These are phyloP conservation scores for Listrodromus nycthemerus DNA, from an alignment of 2,888 invertebrate species.

Conservation along the genomic window DNA sequence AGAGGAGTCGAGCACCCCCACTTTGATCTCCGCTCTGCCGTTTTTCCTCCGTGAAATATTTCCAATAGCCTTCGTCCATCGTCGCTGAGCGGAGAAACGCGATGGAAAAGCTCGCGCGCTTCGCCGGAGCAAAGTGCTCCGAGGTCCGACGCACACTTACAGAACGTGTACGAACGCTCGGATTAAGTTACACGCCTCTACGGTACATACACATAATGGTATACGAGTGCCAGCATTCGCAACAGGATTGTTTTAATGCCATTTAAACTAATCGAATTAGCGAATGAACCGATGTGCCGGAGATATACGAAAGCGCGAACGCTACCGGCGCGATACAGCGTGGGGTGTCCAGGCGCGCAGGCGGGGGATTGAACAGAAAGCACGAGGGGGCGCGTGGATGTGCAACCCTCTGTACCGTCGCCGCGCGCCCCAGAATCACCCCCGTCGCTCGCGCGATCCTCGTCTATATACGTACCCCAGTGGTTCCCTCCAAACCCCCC, in stretches of 20 bases:
- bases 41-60: conserved; percentile 8
- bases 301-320: conserved; percentile 77
- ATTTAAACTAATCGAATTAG: conserved; percentile 87
- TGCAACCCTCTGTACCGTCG: conserved; percentile 67
- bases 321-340: conserved; percentile 59
- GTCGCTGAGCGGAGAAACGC: conserved; percentile 10
- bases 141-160: neutral
- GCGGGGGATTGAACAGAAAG: conserved; percentile 65
- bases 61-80: conserved; percentile 4
- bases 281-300: conserved; percentile 82
- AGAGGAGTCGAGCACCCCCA: neutral
- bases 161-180: neutral
- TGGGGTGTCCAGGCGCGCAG: conserved; percentile 69
- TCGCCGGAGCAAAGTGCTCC: conserved; percentile 35
- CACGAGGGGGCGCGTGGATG: conserved; percentile 77
- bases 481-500: conserved; percentile 37
- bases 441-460: conserved; percentile 69
- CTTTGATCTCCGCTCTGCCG: neutral
- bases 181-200: conserved; percentile 50
- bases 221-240: conserved; percentile 79
- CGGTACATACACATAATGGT: conserved; percentile 31
- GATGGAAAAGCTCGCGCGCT: conserved; percentile 40
- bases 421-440: conserved; percentile 73
- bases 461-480: conserved; percentile 56
- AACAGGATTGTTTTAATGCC: conserved; percentile 87